These are phyloP conservation scores for Antheraea yamamai DNA, from an alignment of 2,888 invertebrate species.

Conservation along the genomic window DNA sequence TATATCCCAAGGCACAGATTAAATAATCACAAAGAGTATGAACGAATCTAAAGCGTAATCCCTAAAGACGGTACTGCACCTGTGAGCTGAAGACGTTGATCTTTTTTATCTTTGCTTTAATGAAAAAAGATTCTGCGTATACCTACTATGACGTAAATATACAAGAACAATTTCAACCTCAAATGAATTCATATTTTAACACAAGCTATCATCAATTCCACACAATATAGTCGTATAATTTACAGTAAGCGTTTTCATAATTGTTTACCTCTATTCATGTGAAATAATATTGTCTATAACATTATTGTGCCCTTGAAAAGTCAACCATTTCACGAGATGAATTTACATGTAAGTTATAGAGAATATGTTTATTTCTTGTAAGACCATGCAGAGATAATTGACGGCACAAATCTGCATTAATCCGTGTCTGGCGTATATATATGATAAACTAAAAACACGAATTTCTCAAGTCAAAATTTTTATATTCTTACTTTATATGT, in stretches of 20 bases:
- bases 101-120: background rate
- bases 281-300: slow-evolving; percentile 3
- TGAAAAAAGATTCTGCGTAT: background rate
- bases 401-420: background rate
- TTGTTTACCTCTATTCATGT: background rate
- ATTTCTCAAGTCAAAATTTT: background rate
- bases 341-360: background rate
- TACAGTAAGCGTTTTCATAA: background rate
- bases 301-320: slow-evolving; percentile 6
- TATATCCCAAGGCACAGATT: background rate
- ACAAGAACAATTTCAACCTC: background rate
- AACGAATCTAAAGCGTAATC: background rate
- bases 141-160: background rate
- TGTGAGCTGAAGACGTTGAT: background rate
- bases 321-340: background rate
- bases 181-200: background rate
- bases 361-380: background rate
- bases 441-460: background rate
- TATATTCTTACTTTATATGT: background rate
- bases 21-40: background rate
- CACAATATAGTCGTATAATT: background rate
- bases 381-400: background rate
- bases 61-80: background rate
- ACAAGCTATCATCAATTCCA: background rate
- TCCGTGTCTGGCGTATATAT: background rate